Evolutionary conservation across 2,113 vertebrate genomes (phyloP).

Genomic region (Lamprotornis superbus): DNA sequence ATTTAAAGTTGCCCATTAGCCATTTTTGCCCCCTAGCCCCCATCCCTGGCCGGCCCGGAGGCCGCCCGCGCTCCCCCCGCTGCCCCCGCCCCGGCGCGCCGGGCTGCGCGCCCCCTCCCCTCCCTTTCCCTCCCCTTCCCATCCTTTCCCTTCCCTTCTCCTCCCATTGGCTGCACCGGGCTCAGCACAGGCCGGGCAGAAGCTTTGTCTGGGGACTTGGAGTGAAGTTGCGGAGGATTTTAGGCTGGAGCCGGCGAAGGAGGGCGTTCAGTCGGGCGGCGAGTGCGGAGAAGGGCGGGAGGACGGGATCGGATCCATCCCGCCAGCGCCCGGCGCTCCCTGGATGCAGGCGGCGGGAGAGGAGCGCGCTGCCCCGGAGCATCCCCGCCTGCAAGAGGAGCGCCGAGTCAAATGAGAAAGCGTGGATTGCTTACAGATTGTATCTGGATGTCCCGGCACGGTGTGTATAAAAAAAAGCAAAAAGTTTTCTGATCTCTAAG

Average conservation of each 20-base stretch:
- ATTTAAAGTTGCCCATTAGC: conserved; percentile 70
- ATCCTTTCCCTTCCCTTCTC: background rate
- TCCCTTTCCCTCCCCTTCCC: background rate
- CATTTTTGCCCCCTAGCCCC: background rate
- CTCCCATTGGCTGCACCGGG: conserved; percentile 71
- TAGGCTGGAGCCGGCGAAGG: conserved; percentile 74
- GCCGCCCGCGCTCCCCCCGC: too few species aligned
- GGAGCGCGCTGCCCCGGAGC: background rate
- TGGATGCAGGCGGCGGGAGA: conserved; percentile 17
- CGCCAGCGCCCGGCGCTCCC: background rate
- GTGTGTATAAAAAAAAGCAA: conserved; percentile 24
- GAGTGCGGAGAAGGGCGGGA: background rate
- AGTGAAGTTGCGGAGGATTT: conserved; percentile 75
- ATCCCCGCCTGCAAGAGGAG: background rate
- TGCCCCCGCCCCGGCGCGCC: background rate
- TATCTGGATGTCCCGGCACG: conserved; percentile 49
- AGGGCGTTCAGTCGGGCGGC: conserved; percentile 74
- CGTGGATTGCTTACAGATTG: background rate
- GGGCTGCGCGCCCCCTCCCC: conserved; percentile 31
- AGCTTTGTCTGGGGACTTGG: conserved; percentile 79
- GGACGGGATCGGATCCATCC: background rate
- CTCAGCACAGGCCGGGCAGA: conserved; percentile 75
- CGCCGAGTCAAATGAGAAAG: background rate
- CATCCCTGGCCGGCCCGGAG: background rate
- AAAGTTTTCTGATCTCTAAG: conserved; percentile 42